Base-by-base conservation (phyloP, 2,797 vertebrate genomes). In the Epinephelus coioides region DNA sequence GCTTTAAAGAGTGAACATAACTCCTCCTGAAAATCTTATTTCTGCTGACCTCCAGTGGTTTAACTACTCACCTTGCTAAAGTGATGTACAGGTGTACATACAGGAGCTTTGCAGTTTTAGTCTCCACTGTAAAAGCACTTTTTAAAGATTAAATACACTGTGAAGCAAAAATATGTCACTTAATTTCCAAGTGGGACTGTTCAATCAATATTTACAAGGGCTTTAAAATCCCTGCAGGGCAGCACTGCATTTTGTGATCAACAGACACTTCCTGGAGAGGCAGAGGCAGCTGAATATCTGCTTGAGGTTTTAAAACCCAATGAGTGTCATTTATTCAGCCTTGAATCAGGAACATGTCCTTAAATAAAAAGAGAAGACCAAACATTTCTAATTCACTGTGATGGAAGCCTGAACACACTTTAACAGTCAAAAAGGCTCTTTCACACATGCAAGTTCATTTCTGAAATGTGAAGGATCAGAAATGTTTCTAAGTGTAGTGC, bases 161-260 rank as follows among this genome's bases (percentile, higher is more conserved):
- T 53, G 9, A 73, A 55, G n/a, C 23, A n/a, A 25, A 71, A 50
- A 54, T 54, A 38, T 77, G 23, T 53, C 6, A 40, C 21, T 59
- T 66, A 1, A 13, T 59, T 73, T 65, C 57, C 59, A 66, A 66
- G 13, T 34, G 49, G 38, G 73, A 61, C 23, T 10, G 17, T 23
- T 59, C 10, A 65, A 47, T 80, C 27, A 69, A 51, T 73, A 79
- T 72, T 67, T 61, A 61, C 44, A 3, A 18, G 27, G n/a, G 57
- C 53, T 69, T 46, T 30, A 25, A 62, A 55, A 76, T 50, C 54
- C 49, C 61, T 38, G 59, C 60, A 65, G 67, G 63, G 44, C 55
- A 44, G 30, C 23, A 49, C 27, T 59, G 72, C 18, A 50, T 65
- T 69, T 47, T 60, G 55, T 54, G 64, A 73, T 78, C 57, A 72